Conservation (phyloP, 2,113 vertebrate species). For the Pogonocichla stellata region DNA sequence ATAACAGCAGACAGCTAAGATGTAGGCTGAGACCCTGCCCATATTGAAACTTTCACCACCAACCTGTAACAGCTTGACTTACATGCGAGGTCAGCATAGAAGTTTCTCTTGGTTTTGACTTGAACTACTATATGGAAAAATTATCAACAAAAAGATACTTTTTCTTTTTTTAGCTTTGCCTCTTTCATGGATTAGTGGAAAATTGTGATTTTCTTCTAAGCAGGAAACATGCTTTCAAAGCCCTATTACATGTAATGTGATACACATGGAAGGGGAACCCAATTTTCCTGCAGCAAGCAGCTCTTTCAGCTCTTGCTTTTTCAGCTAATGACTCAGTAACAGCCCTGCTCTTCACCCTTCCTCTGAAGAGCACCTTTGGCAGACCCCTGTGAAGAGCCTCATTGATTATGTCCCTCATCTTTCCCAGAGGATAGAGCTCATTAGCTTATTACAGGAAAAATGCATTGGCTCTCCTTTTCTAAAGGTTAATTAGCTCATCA, state of each 20-base stretch:
- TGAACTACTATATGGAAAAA: neutral
- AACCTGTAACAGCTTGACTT: neutral
- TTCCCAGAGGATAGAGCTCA: neutral
- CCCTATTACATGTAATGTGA: neutral
- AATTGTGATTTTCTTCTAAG: neutral
- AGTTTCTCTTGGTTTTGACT: neutral
- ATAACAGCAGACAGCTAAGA: neutral
- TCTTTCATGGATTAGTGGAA: neutral
- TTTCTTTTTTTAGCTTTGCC: neutral
- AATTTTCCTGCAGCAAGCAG: neutral
- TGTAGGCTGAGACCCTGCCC: neutral
- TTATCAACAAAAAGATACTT: neutral
- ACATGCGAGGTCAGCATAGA: neutral
- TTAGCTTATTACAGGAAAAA: neutral
- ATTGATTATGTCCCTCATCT: neutral
- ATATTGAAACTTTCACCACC: neutral
- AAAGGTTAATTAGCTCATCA: conserved; percentile 28
- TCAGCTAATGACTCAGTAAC: neutral
- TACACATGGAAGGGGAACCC: neutral
- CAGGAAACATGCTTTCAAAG: neutral
- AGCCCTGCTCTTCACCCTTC: neutral
- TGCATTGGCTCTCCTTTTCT: neutral
- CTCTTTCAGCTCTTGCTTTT: neutral
- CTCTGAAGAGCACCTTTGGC: neutral
- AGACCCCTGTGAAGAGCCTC: neutral